Percentiles rank a stretch among this genome's conserved stretches.
These are phyloP conservation scores for Recurvirostra avosetta DNA, from an alignment of 2,113 vertebrate species.

Conservation along the genomic window DNA sequence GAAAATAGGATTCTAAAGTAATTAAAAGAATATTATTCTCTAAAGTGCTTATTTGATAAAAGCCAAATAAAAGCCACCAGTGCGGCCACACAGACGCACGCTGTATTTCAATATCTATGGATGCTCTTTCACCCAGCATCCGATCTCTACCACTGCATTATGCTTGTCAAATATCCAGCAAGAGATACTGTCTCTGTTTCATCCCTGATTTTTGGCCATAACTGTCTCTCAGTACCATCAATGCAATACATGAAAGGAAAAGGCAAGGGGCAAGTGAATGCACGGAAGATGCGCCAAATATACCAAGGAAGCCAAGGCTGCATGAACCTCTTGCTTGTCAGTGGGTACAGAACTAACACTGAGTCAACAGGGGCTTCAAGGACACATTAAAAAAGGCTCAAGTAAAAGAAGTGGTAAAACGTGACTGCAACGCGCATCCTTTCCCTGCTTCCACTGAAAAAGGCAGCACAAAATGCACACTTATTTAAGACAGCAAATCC, in stretches of 20 bases:
- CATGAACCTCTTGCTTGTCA: neutral
- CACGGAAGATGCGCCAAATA: neutral
- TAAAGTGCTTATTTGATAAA: neutral
- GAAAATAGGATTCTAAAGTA: neutral
- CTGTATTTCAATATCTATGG: neutral
- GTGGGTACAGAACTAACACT: neutral
- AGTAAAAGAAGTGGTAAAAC: neutral
- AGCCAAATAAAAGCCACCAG: neutral
- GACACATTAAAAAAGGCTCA: neutral
- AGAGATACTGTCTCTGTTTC: neutral
- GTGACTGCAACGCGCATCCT: neutral
- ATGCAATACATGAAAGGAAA: rapidly evolving
- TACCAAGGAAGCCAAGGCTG: neutral
- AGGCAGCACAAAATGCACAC: neutral
- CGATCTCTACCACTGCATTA: neutral
- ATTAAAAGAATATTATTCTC: neutral
- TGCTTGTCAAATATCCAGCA: neutral
- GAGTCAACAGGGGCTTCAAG: neutral
- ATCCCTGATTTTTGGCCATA: neutral
- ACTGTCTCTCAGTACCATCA: neutral
- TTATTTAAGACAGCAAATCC: neutral
- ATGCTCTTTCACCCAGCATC: neutral
- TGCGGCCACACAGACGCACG: rapidly evolving
- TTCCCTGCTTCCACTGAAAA: neutral
- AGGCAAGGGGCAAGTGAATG: rapidly evolving